Percentiles rank a stretch among this genome's conserved stretches.
These are phyloP conservation scores for Emberiza fucata DNA, from an alignment of 2,113 vertebrate genomes.

Conservation along the genomic window DNA sequence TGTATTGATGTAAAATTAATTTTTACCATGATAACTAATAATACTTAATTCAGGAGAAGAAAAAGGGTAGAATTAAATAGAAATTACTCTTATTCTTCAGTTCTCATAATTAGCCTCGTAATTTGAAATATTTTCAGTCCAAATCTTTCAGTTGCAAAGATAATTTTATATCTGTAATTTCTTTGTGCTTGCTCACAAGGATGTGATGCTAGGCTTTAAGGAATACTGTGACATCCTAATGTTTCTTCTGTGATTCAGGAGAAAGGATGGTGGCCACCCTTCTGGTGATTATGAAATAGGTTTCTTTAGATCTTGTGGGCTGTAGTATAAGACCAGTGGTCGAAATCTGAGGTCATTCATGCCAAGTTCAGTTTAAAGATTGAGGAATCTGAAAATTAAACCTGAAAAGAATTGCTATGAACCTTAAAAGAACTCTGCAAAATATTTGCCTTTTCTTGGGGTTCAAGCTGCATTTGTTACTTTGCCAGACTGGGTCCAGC, in stretches of 20 bases:
- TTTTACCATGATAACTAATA: not conserved
- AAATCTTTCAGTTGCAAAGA: not conserved
- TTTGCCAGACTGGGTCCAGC: not conserved
- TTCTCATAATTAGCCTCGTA: not conserved
- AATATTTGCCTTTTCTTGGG: not conserved
- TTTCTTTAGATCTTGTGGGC: not conserved
- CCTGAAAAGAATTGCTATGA: not conserved
- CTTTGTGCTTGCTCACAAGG: not conserved
- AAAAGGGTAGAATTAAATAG: not conserved
- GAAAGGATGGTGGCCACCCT: not conserved
- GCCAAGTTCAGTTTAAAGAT: not conserved
- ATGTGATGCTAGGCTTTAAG: not conserved
- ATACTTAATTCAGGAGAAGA: not conserved
- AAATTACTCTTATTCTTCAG: not conserved
- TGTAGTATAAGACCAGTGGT: not conserved
- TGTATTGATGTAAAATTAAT: not conserved
- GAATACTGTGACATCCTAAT: not conserved
- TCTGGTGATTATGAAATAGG: accelerated
- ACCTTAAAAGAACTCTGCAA: not conserved
- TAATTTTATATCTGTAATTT: not conserved
- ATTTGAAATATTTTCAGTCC: constrained; percentile 11
- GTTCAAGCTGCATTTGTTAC: not conserved
- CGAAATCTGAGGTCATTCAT: not conserved
- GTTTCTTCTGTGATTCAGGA: not conserved
- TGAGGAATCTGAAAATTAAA: not conserved